Conservation (phyloP, 2,113 vertebrate species). For the Mastomys coucha region DNA sequence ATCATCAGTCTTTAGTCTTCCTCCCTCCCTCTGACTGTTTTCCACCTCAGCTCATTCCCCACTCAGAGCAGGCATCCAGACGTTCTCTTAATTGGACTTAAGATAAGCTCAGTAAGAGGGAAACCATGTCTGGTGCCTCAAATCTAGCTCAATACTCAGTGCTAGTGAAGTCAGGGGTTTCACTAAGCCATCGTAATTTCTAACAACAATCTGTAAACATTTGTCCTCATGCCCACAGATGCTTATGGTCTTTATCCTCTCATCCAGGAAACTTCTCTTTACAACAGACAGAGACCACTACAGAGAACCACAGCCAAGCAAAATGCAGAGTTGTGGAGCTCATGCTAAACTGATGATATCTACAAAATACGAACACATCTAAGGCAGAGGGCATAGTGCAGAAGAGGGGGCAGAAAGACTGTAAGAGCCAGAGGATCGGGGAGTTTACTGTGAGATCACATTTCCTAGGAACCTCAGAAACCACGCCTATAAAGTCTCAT, state of each 20-base stretch:
- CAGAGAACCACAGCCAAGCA: not conserved
- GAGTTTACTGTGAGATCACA: not conserved
- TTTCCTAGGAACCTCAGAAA: not conserved
- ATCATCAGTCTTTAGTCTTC: too few species aligned
- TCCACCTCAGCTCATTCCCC: too few species aligned
- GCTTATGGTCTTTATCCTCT: not conserved
- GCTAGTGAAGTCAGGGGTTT: not conserved
- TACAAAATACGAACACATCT: not conserved
- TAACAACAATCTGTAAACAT: not conserved
- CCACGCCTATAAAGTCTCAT: too few species aligned
- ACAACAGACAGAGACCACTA: not conserved
- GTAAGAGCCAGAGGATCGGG: not conserved
- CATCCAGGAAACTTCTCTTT: not conserved
- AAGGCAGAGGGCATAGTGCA: not conserved
- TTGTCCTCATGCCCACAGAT: not conserved
- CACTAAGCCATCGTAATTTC: not conserved
- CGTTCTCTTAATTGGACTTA: not conserved
- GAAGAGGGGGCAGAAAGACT: not conserved
- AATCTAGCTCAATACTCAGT: not conserved
- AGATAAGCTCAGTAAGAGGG: not conserved
- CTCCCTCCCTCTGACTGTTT: too few species aligned
- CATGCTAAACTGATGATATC: not conserved
- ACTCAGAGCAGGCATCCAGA: too few species aligned
- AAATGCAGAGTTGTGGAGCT: not conserved
- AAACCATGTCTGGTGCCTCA: not conserved